Base-by-base conservation (phyloP, 2,113 vertebrate genomes). In the Oostethus manadensis region DNA sequence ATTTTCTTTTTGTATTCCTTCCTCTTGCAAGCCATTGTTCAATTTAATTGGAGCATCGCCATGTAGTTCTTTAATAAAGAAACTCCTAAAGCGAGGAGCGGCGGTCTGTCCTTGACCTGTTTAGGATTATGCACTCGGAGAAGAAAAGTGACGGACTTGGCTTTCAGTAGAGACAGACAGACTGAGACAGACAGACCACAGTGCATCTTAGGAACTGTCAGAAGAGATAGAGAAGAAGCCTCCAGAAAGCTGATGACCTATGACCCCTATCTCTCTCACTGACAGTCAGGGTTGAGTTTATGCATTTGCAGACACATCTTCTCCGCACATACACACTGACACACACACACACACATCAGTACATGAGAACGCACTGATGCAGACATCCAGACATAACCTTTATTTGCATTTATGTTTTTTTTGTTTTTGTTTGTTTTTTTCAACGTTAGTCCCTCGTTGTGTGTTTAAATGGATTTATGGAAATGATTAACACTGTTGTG, bases 181-280 rank as follows among this genome's bases (percentile, higher is more conserved):
- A 71, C 65, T 66, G 60, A 71, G 70, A 74, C 59, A 55, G 68
- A 73, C 53, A 55, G 53, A 55, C 53, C 54, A 23, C 56, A 29
- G 35, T 64, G 70, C 84, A 73, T 79, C 80, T 79, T 75, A 74
- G 71, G 69, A 83, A 75, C 80, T 84, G 81, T 85, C 83, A 78
- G 61, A 67, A 57, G 76, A 86, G 74, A 80, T 75, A 60, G 73
- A 84, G 56, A 78, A 68, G 70, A 79, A 68, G 61, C 44, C 67
- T 71, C 61, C 46, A 16, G 72, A 78, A 80, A 73, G 63, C 74
- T 74, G 70, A 58, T 26, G 62, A 84, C 81, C 73, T 74, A 16
- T 69, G 77, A 77, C 73, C 80, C 60, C 69, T 74, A 69, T 84
- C 71, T 74, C 64, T 68, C 66, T 66, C 66, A 68, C 67, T 84